These are phyloP conservation scores for Halictus quadricinctus DNA, from an alignment of 2,888 invertebrate species.

Conservation along the genomic window DNA sequence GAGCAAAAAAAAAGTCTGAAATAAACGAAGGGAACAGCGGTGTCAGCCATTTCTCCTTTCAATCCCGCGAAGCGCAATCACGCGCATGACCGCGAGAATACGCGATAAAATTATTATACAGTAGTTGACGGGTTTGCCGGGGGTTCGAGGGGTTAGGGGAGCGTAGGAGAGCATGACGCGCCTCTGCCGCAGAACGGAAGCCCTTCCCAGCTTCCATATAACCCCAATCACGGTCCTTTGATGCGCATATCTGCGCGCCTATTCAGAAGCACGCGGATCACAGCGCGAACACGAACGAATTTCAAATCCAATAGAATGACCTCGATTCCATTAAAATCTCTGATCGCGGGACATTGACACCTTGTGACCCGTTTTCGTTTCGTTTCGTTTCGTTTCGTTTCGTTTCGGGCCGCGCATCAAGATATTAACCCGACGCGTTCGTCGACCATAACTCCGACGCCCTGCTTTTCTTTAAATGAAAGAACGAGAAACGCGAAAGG, in stretches of 20 bases:
- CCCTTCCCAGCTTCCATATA: constrained; percentile 25
- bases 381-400: constrained; percentile 17
- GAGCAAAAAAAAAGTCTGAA: background rate
- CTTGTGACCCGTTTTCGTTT: constrained; percentile 46
- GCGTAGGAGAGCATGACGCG: background rate
- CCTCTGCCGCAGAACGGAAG: constrained; percentile 16
- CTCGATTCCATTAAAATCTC: constrained; percentile 59
- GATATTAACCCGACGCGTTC: constrained; percentile 24
- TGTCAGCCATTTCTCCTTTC: background rate
- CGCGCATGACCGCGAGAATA: background rate
- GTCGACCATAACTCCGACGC: background rate
- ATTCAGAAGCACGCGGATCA: constrained; percentile 42
- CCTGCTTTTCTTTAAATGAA: background rate
- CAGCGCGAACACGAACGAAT: constrained; percentile 37
- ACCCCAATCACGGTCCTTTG: constrained; percentile 42
- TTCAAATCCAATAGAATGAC: constrained; percentile 54
- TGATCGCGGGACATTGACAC: constrained; percentile 51
- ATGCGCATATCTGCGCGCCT: constrained; percentile 35
- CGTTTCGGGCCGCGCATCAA: constrained; percentile 24
- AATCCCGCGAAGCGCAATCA: background rate
- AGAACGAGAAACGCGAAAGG: background rate
- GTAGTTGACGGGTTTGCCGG: background rate
- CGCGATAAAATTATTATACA: constrained; percentile 24
- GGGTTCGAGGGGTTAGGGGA: background rate
- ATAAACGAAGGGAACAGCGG: background rate